phyloP scores from a whole-genome alignment of 2,888 invertebrate genomes.

The Tricholauxania praeusta region DNA sequence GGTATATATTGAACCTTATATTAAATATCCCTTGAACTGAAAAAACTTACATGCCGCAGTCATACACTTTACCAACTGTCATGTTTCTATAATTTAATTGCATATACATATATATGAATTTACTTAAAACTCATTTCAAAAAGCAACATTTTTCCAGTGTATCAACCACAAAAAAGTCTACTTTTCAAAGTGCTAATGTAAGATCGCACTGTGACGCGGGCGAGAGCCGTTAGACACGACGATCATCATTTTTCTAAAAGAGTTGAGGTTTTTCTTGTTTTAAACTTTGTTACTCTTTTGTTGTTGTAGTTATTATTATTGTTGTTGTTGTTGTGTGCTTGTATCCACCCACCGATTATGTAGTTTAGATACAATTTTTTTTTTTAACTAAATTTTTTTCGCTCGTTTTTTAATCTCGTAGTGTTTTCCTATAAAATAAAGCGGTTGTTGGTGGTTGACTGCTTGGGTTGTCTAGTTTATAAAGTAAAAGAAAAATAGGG shows the following conservation, averaged over 20 bases:
- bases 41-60: too few relatives aligned
- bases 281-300: conserved; percentile 1
- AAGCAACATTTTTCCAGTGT: too few relatives aligned
- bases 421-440: background rate
- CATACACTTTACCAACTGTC: too few relatives aligned
- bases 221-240: conserved; percentile 30
- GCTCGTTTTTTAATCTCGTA: background rate
- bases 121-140: too few relatives aligned
- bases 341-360: conserved; percentile 53
- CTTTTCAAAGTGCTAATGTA: too few relatives aligned
- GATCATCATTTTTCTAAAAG: conserved; percentile 27
- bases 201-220: background rate
- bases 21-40: too few relatives aligned
- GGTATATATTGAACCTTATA: too few relatives aligned
- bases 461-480: background rate
- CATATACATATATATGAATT: too few relatives aligned
- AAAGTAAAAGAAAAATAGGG: background rate
- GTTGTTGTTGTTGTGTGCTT: conserved; percentile 46
- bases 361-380: conserved; percentile 49
- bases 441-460: conserved; percentile 8
- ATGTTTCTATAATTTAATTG: too few relatives aligned
- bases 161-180: too few relatives aligned
- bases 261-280: conserved; percentile 5
- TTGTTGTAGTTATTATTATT: conserved; percentile 43
- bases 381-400: background rate